phyloP scores from a whole-genome alignment of 1,140 invertebrate genomes.

The Scaptomyza pallida region DNA sequence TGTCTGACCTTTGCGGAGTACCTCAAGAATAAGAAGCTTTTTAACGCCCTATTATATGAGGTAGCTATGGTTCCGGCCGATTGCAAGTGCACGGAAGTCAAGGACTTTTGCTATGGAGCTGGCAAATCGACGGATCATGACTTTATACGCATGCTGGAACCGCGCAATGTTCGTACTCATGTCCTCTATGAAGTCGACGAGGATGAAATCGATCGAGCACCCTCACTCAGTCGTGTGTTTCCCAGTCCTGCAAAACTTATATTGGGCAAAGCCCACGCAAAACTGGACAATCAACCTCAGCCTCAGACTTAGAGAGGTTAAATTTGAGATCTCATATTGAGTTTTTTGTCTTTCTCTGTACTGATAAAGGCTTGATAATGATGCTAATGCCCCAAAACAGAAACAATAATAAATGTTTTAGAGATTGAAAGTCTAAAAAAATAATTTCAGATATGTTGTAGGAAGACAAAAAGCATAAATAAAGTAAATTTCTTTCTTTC shows the following conservation, averaged over 20 bases:
- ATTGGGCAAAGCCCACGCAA: not conserved
- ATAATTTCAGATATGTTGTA: too few species aligned
- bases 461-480: too few species aligned
- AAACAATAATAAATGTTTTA: too few species aligned
- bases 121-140: constrained; percentile 14
- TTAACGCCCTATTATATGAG: constrained; percentile 29
- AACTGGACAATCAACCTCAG: not conserved
- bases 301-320: too few species aligned
- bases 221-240: not conserved
- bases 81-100: constrained; percentile 43
- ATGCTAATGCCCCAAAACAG: too few species aligned
- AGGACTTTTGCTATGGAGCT: constrained; percentile 17
- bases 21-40: constrained; percentile 10
- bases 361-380: too few species aligned
- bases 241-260: not conserved
- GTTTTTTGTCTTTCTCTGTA: too few species aligned
- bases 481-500: too few species aligned
- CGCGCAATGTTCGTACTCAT: not conserved
- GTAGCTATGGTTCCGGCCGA: constrained; percentile 19
- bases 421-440: too few species aligned
- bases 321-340: too few species aligned
- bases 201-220: not conserved
- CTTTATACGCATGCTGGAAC: not conserved
- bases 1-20: not conserved
- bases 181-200: constrained; percentile 33